Base-by-base conservation (phyloP, 1,140 invertebrate genomes). In the Ceratina calcarata region DNA sequence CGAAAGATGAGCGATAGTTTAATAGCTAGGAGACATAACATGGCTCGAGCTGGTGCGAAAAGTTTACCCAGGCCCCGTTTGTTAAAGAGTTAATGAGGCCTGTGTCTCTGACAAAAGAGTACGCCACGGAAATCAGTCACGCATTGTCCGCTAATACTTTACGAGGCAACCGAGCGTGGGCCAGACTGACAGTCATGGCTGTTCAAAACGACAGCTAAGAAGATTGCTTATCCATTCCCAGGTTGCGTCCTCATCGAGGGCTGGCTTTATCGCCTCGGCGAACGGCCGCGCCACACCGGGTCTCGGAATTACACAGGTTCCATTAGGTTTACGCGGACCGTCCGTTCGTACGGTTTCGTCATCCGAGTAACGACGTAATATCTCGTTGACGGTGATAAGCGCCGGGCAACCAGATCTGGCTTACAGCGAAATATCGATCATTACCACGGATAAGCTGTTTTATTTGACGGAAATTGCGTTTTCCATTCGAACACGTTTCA, bases 111-210 rank as follows among this genome's bases (percentile, higher is more conserved):
- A 73, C 68, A 82, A 82, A 71, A 75, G 53, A 27, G 37, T 37
- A 55, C 69, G 68, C 64, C 55, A 77, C 55, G 76, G 80, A 73
- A 82, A 82, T 78, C 80, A 82, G 76, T 82, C 80, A 82, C 76
- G 80, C 80, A 79, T 82, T 82, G 80, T 79, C 80, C 80, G 76
- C 69, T 67, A 64, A 79, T 82, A 79, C 80, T 82, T 82, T 82
- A 82, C 80, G 80, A 82, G 51, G 76, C 80, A 61, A 49, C 49
- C 76, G 57, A 82, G 64, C 76, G 76, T 82, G 80, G 69, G 68
- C 55, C 55, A 60, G 80, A 61, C 69, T 79, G 80, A 82, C 80
- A 82, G 68, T 82, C 80, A 79, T 79, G 69, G 80, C 76, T 79
- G 80, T 67, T 82, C 76, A 72, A 82, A 82, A 62, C 76, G 76